Conservation (phyloP, 2,113 vertebrate species). For the Phaetusa simplex region DNA sequence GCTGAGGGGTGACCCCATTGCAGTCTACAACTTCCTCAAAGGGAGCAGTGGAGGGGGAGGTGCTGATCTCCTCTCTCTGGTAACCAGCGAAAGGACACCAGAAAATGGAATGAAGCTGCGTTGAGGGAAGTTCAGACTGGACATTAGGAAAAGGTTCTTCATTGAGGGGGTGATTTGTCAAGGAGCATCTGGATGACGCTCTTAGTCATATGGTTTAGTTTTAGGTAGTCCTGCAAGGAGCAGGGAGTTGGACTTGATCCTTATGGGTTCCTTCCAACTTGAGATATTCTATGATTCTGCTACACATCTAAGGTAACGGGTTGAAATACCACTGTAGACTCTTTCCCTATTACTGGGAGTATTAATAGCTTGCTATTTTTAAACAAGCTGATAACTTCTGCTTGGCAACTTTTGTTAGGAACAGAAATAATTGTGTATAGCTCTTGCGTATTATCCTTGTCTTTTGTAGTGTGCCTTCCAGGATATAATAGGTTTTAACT, state of each 20-base stretch:
- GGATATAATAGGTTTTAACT: not conserved
- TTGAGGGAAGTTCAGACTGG: not conserved
- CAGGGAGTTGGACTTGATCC: not conserved
- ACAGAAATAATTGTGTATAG: not conserved
- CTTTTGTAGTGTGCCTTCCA: not conserved
- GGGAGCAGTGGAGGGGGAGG: rapidly evolving
- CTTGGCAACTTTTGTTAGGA: not conserved
- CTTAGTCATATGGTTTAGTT: not conserved
- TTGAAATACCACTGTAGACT: not conserved
- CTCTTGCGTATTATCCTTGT: not conserved
- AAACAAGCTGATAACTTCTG: not conserved
- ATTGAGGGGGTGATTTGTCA: not conserved
- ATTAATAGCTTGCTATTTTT: not conserved
- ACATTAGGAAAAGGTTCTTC: not conserved
- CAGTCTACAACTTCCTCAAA: not conserved
- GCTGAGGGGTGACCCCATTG: not conserved
- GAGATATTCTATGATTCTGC: not conserved
- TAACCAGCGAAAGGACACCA: not conserved
- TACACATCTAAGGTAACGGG: not conserved
- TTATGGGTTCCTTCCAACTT: not conserved
- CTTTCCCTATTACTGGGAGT: not conserved
- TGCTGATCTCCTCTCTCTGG: not conserved
- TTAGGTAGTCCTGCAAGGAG: not conserved
- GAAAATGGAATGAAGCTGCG: not conserved
- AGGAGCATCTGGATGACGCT: rapidly evolving